Evolutionary conservation across 2,797 vertebrate genomes (phyloP).

Genomic region (Pteropus rufus): DNA sequence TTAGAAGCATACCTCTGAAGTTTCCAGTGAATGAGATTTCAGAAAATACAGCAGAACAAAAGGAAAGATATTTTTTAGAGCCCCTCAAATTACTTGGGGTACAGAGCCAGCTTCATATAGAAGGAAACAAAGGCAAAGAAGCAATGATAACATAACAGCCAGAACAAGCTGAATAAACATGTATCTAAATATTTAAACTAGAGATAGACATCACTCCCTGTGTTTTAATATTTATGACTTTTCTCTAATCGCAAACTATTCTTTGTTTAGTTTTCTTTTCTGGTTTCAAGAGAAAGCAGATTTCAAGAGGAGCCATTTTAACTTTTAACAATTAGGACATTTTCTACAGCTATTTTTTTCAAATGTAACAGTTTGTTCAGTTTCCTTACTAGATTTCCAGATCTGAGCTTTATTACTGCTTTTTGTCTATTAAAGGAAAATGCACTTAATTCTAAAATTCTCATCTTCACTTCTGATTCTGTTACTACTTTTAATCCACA

Average conservation of each 20-base stretch:
- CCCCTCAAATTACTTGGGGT: neutral
- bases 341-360: constrained; percentile 11
- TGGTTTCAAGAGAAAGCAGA: constrained; percentile 20
- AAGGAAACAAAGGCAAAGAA: neutral
- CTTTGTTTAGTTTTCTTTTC: constrained; percentile 40
- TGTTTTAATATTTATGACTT: constrained; percentile 29
- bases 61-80: neutral
- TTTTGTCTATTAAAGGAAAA: neutral
- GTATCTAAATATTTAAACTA: constrained; percentile 43
- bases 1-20: neutral
- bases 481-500: neutral
- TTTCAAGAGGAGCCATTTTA: constrained; percentile 16
- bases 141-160: neutral
- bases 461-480: neutral
- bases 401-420: neutral
- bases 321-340: neutral
- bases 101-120: neutral
- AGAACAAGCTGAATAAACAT: neutral
- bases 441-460: constrained; percentile 25
- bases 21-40: neutral
- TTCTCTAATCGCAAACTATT: constrained; percentile 44
- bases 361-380: neutral
- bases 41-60: neutral
- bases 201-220: neutral
- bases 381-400: neutral